Evolutionary conservation across 2,113 vertebrate species (phyloP).

Genomic region (Sceloporus undulatus): DNA sequence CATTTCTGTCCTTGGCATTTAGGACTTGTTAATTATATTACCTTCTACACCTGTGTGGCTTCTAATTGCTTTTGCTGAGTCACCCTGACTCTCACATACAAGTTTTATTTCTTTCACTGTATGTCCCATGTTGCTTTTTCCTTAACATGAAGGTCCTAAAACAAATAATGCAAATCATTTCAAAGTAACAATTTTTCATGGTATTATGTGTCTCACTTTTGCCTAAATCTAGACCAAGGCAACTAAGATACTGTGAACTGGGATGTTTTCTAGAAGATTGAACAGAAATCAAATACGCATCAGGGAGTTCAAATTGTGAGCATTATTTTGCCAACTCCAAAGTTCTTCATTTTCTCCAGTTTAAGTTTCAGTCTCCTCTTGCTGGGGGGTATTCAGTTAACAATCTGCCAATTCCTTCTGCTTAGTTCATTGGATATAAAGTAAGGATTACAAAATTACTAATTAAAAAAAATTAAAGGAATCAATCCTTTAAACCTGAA

Average conservation of each 20-base stretch:
- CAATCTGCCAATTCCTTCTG: not conserved
- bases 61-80: too few relatives aligned
- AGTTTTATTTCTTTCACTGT: too few relatives aligned
- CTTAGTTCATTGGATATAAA: constrained; percentile 17
- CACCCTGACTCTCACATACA: too few relatives aligned
- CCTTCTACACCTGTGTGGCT: too few relatives aligned
- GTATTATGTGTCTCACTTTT: not conserved
- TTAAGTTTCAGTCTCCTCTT: not conserved
- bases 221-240: not conserved
- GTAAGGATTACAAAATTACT: not conserved
- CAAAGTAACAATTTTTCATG: not conserved
- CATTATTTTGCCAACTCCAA: not conserved
- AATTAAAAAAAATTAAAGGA: not conserved
- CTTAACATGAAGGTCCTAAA: not conserved
- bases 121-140: too few relatives aligned
- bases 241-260: not conserved
- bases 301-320: constrained; percentile 4
- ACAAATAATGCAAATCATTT: not conserved
- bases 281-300: not conserved
- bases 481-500: constrained; percentile 2
- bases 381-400: accelerated
- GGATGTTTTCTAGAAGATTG: not conserved
- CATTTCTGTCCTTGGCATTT: too few relatives aligned
- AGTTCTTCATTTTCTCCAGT: not conserved
- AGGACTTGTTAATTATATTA: too few relatives aligned